Evolutionary conservation across 1,140 invertebrate genomes (phyloP), one percentile per base, ranked within the genome.

Genomic region (Solenopsis invicta): DNA sequence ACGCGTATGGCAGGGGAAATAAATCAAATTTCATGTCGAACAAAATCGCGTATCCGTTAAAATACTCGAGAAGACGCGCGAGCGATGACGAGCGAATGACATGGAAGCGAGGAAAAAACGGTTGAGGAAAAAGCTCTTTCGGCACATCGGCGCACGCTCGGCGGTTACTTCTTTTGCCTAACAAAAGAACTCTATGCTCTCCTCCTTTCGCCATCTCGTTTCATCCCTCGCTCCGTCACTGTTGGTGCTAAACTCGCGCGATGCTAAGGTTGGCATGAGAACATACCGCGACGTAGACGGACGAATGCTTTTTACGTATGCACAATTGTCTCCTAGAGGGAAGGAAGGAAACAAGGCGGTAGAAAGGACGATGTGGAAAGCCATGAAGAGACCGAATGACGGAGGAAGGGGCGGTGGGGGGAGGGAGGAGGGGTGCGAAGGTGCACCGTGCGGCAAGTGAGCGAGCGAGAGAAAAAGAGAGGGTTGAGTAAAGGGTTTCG

Each of bases 141-240:
- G 54, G 21, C 64, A 67, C 64, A 69, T 64, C 56, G 87, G 48
- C 61, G 59, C 64, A 67, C 29, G 34, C 29, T 54, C 77, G 90
- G 88, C 91, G 90, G 93, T 93, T 93, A 91, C 86, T 93, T 90
- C 66, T 93, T 81, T 93, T 93, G 92, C 89, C 48, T 94, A 92
- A 94, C 93, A 94, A 94, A 93, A 87, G 86, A 88, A 59, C 66
- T 37, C n/a, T 84, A 85, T 85, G 9, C 81, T 85, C 52, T 85
- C 50, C 54, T 50, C 45, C 62, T 77, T 64, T 74, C 48, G 37
- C n/a, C 10, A 2, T 87, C 78, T 85, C 52, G 21, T 56, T 56
- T n/a, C n/a, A 45, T 69, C 37, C 66, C 48, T 59, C 72, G 66
- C 34, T 75, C 54, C 34, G 74, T 87, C 78, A 69, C 59, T 69